Percentiles rank a stretch among this genome's conserved stretches.
Conservation (phyloP, 2,888 invertebrate species). For the Lobophora halterata region DNA sequence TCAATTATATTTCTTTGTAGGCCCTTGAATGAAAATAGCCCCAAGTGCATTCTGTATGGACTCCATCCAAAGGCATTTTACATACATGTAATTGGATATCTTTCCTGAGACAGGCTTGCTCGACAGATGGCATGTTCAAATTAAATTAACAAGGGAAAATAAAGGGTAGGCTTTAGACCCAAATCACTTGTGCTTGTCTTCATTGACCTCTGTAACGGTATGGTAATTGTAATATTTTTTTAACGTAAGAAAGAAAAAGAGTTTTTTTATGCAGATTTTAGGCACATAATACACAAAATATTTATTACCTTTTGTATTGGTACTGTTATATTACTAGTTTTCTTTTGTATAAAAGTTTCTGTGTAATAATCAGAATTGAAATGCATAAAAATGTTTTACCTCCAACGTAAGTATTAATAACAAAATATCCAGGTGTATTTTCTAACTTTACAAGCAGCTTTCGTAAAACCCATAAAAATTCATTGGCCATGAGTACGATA, state of each 20-base stretch:
- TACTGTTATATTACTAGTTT: too few relatives aligned
- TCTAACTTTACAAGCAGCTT: constrained; percentile 10
- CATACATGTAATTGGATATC: constrained; percentile 58
- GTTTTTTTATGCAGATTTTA: too few relatives aligned
- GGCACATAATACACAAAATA: too few relatives aligned
- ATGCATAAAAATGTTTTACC: too few relatives aligned
- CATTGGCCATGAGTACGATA: constrained; percentile 32
- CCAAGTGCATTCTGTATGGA: constrained; percentile 30
- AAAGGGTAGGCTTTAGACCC: constrained; percentile 52
- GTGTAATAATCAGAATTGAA: too few relatives aligned
- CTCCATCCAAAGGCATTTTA: constrained; percentile 40
- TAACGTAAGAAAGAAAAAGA: background rate
- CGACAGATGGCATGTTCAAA: constrained; percentile 67
- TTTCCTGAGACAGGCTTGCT: constrained; percentile 45
- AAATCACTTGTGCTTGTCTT: constrained; percentile 44
- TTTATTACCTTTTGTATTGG: too few relatives aligned
- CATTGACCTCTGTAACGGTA: constrained; percentile 20
- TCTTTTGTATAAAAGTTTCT: too few relatives aligned
- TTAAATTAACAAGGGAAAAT: constrained; percentile 74
- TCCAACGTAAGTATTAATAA: background rate
- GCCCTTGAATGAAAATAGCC: constrained; percentile 30
- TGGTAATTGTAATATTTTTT: constrained; percentile 6
- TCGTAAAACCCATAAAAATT: constrained; percentile 29
- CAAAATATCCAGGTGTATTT: constrained; percentile 14
- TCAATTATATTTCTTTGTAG: constrained; percentile 22